Evolutionary conservation across 2,888 invertebrate genomes (phyloP).

Genomic region (Dasysyrphus albostriatus): DNA sequence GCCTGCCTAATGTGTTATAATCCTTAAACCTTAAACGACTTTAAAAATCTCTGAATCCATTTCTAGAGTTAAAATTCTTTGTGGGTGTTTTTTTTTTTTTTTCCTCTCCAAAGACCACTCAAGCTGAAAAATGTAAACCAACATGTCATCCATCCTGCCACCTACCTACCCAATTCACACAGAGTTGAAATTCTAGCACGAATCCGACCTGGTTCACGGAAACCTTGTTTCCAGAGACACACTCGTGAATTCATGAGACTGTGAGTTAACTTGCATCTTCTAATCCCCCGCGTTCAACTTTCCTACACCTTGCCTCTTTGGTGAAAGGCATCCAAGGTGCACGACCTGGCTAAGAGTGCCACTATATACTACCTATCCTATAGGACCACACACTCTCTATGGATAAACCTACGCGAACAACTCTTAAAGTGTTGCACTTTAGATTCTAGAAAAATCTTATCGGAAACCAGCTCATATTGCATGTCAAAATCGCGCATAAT

Average conservation of each 20-base stretch:
- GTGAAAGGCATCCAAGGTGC: constrained; percentile 50
- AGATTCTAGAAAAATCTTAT: constrained; percentile 51
- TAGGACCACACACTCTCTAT: not conserved
- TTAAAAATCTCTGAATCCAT: not conserved
- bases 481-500: constrained; percentile 59
- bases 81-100: not conserved
- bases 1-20: not conserved
- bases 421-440: constrained; percentile 26
- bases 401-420: not conserved
- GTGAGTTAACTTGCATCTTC: constrained; percentile 6
- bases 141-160: constrained; percentile 53
- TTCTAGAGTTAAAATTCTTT: not conserved
- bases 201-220: constrained; percentile 58
- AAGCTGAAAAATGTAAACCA: constrained; percentile 47
- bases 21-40: not conserved
- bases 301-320: constrained; percentile 17
- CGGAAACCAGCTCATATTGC: constrained; percentile 47
- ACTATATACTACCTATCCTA: constrained; percentile 12
- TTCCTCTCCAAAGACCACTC: not conserved
- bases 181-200: constrained; percentile 32
- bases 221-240: constrained; percentile 48
- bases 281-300: constrained; percentile 17
- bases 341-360: constrained; percentile 64
- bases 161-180: constrained; percentile 19
- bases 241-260: constrained; percentile 55